These are phyloP conservation scores for Mormyrops attenuatus DNA, from an alignment of 2,797 vertebrate species.

Conservation along the genomic window DNA sequence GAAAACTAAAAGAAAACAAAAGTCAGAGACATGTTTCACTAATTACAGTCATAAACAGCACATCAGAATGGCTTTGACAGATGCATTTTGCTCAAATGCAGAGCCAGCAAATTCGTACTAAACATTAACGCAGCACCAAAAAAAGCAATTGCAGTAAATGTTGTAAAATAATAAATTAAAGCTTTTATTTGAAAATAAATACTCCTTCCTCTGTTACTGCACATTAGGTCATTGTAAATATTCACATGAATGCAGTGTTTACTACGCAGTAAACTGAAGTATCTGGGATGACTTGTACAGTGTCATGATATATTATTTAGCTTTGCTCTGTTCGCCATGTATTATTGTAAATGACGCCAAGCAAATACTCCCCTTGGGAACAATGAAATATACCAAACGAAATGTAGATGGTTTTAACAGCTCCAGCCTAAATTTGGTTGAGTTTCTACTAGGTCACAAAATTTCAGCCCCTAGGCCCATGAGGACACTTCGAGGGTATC, in stretches of 20 bases:
- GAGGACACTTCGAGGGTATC: neutral
- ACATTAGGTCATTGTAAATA: neutral
- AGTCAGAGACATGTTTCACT: neutral
- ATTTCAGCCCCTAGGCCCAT: conserved; percentile 9
- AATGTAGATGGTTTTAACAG: neutral
- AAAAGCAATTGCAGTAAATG: neutral
- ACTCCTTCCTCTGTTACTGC: neutral
- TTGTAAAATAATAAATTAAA: neutral
- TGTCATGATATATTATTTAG: neutral
- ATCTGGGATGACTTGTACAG: neutral
- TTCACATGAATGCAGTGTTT: neutral
- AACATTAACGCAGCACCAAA: neutral
- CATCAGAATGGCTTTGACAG: neutral
- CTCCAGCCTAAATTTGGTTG: neutral
- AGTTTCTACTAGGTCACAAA: conserved; percentile 3
- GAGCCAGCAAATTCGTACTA: neutral
- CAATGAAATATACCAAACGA: neutral
- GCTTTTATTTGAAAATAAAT: neutral
- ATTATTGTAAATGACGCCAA: conserved; percentile 6
- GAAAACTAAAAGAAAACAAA: neutral
- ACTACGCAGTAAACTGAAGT: neutral
- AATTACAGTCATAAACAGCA: neutral
- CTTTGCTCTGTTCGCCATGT: neutral
- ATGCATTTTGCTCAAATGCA: neutral
- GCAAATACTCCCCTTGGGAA: neutral